Evolutionary conservation across 2,797 vertebrate species (phyloP).

Genomic region (Pipistrellus pygmaeus): DNA sequence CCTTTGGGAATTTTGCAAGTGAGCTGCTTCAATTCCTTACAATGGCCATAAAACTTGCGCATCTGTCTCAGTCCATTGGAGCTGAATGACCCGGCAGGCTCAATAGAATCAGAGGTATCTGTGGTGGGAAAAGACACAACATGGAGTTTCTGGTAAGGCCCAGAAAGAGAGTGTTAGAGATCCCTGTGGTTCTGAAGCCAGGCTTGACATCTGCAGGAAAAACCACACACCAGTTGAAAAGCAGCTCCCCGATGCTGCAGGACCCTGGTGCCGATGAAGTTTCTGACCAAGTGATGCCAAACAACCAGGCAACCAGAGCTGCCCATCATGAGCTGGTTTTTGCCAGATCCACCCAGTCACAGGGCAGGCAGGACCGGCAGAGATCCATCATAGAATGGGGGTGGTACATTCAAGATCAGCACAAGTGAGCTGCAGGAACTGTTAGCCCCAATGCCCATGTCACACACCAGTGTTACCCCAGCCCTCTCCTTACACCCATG

Average conservation of each 20-base stretch:
- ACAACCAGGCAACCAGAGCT: background rate
- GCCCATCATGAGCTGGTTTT: background rate
- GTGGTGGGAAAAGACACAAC: background rate
- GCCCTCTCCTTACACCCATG: background rate
- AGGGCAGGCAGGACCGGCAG: background rate
- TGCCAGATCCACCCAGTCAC: background rate
- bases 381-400: rapidly evolving
- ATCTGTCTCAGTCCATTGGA: background rate
- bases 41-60: background rate
- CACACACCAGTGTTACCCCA: background rate
- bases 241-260: background rate
- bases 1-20: background rate
- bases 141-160: background rate
- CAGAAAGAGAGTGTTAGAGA: background rate
- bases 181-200: background rate
- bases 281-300: background rate
- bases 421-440: background rate
- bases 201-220: background rate
- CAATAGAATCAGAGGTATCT: background rate
- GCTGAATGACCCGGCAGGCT: background rate
- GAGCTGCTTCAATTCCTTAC: background rate
- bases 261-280: background rate
- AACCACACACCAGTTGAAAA: background rate
- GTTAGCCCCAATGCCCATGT: background rate
- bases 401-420: background rate